These are phyloP conservation scores for Protonemura montana DNA, from an alignment of 2,888 invertebrate species.

Conservation along the genomic window DNA sequence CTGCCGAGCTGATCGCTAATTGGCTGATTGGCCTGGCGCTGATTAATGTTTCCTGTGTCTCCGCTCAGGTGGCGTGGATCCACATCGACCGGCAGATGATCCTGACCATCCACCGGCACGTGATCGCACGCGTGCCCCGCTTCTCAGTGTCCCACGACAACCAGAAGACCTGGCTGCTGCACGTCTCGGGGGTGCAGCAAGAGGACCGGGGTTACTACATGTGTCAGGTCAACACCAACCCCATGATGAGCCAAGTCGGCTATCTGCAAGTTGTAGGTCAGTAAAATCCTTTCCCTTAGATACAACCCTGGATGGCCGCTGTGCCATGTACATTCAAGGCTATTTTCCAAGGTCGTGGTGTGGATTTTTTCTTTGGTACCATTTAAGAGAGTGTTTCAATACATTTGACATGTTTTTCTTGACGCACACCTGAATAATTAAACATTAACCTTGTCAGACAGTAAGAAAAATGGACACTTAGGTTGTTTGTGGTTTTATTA, in stretches of 20 bases:
- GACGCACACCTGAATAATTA: no score
- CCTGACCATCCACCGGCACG: conserved; percentile 89
- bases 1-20: no score
- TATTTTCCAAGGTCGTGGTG: no score
- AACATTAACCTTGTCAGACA: no score
- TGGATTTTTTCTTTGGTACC: no score
- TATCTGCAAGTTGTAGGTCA: conserved; percentile 92
- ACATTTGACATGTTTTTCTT: no score
- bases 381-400: no score
- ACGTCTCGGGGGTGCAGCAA: conserved; percentile 90
- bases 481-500: no score
- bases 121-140: conserved; percentile 88
- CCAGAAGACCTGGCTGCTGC: conserved; percentile 89
- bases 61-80: conserved; percentile 87
- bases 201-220: conserved; percentile 91
- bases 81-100: conserved; percentile 95
- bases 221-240: conserved; percentile 91
- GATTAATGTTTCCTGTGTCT: not conserved
- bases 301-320: not conserved
- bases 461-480: no score
- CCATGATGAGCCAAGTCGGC: conserved; percentile 95
- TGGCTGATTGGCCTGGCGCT: no score
- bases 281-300: conserved; percentile 55
- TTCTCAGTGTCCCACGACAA: conserved; percentile 92
- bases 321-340: no score